Evolutionary conservation across 1,140 invertebrate genomes (phyloP).

Genomic region (Marisa cornuarietis): DNA sequence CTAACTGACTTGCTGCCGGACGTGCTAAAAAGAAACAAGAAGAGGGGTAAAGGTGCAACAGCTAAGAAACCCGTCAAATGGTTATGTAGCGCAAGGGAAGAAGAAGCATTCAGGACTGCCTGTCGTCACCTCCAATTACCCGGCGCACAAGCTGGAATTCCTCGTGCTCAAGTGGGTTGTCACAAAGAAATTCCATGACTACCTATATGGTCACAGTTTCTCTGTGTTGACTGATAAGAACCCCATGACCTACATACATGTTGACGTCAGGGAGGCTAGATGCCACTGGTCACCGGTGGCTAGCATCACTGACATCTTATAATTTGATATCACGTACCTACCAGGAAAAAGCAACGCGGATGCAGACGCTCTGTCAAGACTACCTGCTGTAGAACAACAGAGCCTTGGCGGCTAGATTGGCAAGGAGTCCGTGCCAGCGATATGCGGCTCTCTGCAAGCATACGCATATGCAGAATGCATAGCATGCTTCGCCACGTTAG

Average conservation of each 20-base stretch:
- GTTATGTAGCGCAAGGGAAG: constrained; percentile 28
- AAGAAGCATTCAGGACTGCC: constrained; percentile 32
- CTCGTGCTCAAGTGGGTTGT: constrained; percentile 37
- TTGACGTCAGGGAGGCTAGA: constrained; percentile 11
- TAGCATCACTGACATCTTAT: constrained; percentile 12
- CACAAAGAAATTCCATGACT: constrained; percentile 30
- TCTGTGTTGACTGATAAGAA: no score
- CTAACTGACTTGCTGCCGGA: constrained; percentile 35
- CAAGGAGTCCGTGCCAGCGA: not conserved
- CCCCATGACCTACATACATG: constrained; percentile 15
- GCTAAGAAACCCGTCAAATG: constrained; percentile 16
- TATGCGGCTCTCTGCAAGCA: constrained; percentile 4
- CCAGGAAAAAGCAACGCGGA: no score
- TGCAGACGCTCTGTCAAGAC: constrained; percentile 20
- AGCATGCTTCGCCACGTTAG: not conserved
- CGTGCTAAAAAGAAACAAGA: constrained; percentile 1
- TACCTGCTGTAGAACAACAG: not conserved
- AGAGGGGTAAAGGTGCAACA: not conserved
- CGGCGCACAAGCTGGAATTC: constrained; percentile 34
- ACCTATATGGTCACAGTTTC: constrained; percentile 22
- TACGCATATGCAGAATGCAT: not conserved
- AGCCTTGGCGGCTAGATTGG: no score
- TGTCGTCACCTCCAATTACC: constrained; percentile 34
- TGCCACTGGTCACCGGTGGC: constrained; percentile 20
- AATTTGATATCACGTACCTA: constrained; percentile 24